A percentile compares a stretch with the other conserved stretches of the same genome.
Conservation (phyloP, 2,797 vertebrate genomes). For the Lagorchestes hirsutus region DNA sequence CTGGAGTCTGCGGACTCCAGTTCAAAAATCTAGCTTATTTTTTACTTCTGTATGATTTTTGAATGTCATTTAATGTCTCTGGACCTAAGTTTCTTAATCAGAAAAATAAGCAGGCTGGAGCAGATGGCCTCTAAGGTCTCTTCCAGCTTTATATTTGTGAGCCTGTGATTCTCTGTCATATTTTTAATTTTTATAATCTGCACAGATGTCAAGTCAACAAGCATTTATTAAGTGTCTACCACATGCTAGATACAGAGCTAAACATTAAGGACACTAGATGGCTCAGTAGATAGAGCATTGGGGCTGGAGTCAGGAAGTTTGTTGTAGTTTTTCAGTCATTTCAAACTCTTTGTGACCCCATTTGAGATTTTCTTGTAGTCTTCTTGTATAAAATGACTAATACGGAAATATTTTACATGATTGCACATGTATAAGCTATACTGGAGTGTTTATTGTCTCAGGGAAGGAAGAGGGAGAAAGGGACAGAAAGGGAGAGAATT, state of each 20-base stretch:
- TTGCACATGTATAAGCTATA: background rate
- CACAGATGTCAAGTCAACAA: background rate
- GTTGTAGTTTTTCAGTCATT: background rate
- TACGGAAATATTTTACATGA: background rate
- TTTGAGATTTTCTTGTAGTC: background rate
- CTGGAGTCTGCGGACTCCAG: background rate
- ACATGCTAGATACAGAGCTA: background rate
- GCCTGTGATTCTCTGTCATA: background rate
- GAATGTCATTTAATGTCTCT: background rate
- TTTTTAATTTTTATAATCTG: background rate
- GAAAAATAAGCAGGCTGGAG: background rate
- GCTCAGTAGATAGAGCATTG: background rate
- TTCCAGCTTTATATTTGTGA: background rate
- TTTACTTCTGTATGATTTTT: background rate
- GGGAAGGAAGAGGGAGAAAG: background rate
- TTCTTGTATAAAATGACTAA: background rate
- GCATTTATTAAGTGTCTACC: background rate
- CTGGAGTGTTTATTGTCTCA: background rate
- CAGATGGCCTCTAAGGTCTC: background rate
- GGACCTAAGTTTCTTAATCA: background rate
- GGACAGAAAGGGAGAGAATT: background rate
- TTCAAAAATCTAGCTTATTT: background rate
- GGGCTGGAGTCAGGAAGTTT: background rate
- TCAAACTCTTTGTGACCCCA: background rate
- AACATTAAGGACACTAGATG: background rate